Evolutionary conservation across 2,888 invertebrate genomes (phyloP).

Genomic region (Asteroscopus sphinx): DNA sequence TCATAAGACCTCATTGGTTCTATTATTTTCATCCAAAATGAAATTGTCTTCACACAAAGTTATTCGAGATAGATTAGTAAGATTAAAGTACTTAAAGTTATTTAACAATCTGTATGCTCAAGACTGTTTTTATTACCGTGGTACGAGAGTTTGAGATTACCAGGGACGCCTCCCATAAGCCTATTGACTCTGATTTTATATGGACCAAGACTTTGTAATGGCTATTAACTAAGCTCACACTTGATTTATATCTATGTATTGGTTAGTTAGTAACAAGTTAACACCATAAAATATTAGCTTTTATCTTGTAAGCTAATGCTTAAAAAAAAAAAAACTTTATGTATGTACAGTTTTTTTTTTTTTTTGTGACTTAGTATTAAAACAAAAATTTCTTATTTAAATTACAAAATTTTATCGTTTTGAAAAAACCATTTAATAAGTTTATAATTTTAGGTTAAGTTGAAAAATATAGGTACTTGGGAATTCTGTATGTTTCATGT

Average conservation of each 20-base stretch:
- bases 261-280: background rate
- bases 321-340: too few relatives aligned
- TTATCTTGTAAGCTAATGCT: background rate
- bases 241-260: slow-evolving; percentile 44
- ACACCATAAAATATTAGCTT: background rate
- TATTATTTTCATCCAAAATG: slow-evolving; percentile 23
- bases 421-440: too few relatives aligned
- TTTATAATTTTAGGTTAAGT: too few relatives aligned
- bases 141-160: slow-evolving; percentile 58
- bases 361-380: too few relatives aligned
- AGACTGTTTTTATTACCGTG: slow-evolving; percentile 56
- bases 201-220: slow-evolving; percentile 58
- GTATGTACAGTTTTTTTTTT: too few relatives aligned
- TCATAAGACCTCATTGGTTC: background rate
- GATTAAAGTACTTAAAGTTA: slow-evolving; percentile 56
- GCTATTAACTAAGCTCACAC: slow-evolving; percentile 51
- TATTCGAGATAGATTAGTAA: slow-evolving; percentile 48
- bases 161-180: slow-evolving; percentile 49
- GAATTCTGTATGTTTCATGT: background rate
- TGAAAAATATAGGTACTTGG: too few relatives aligned
- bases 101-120: slow-evolving; percentile 58
- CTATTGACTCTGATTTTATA: slow-evolving; percentile 59
- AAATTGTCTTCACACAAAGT: slow-evolving; percentile 46
- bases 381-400: too few relatives aligned
- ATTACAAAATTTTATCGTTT: too few relatives aligned